Evolutionary conservation across 2,888 invertebrate genomes (phyloP).

Genomic region (Cataglyphis livida): DNA sequence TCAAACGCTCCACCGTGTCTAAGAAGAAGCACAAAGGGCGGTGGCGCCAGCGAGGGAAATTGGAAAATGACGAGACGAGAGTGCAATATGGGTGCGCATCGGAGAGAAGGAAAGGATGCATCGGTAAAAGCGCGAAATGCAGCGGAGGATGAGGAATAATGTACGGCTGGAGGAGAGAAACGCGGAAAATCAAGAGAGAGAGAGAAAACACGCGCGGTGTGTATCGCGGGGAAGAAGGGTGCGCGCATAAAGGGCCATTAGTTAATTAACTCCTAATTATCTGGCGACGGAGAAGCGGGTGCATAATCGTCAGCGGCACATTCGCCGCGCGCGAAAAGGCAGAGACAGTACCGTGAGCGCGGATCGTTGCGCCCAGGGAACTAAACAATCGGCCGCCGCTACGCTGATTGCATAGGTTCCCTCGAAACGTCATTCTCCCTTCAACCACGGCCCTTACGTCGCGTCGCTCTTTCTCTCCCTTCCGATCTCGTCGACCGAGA

Average conservation of each 20-base stretch:
- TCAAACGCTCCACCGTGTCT: conserved; percentile 75
- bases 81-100: conserved; percentile 58
- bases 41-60: conserved; percentile 72
- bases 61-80: conserved; percentile 75
- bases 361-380: conserved; percentile 80
- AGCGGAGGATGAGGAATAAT: conserved; percentile 14
- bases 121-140: conserved; percentile 41
- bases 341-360: conserved; percentile 77
- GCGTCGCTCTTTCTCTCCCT: conserved; percentile 53
- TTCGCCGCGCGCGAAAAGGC: conserved; percentile 75
- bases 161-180: neutral
- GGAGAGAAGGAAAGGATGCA: conserved; percentile 60
- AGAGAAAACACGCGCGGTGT: conserved; percentile 23
- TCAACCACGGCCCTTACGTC: conserved; percentile 46
- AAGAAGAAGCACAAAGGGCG: conserved; percentile 74
- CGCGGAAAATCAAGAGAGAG: conserved; percentile 43
- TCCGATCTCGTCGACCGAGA: conserved; percentile 54
- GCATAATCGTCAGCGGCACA: conserved; percentile 78
- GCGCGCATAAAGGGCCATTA: conserved; percentile 82
- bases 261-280: conserved; percentile 84
- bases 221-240: conserved; percentile 70
- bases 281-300: conserved; percentile 78
- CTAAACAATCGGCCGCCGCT: conserved; percentile 79
- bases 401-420: conserved; percentile 71
- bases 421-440: conserved; percentile 67